Evolutionary conservation across 2,888 invertebrate species (phyloP).

Genomic region (Thymelicus lineola): DNA sequence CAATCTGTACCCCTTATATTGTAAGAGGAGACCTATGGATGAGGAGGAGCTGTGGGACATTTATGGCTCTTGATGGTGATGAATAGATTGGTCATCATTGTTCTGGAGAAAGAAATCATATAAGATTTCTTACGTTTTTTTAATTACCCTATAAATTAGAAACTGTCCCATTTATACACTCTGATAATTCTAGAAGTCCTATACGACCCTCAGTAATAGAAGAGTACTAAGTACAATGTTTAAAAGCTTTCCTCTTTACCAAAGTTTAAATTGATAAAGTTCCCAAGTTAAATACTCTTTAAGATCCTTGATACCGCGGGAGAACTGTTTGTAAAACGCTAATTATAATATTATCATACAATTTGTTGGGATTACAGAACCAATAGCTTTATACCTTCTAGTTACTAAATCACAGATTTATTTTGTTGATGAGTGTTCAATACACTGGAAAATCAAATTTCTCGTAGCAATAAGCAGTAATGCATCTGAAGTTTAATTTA

Average conservation of each 20-base stretch:
- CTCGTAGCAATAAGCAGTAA: too few relatives aligned
- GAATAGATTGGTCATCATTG: too few relatives aligned
- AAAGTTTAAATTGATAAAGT: conserved; percentile 38
- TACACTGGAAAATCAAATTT: too few relatives aligned
- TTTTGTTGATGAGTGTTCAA: too few relatives aligned
- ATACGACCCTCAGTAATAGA: conserved; percentile 18
- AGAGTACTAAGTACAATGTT: conserved; percentile 22
- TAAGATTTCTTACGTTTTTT: too few relatives aligned
- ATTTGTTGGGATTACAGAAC: conserved; percentile 19
- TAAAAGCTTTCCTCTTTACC: conserved; percentile 24
- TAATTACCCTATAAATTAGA: background rate
- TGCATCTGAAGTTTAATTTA: too few relatives aligned
- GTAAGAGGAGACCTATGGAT: too few relatives aligned
- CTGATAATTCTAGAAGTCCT: background rate
- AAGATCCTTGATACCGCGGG: conserved; percentile 14
- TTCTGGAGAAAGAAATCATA: too few relatives aligned
- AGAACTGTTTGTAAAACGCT: conserved; percentile 28
- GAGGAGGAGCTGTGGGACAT: too few relatives aligned
- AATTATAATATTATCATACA: conserved; percentile 27
- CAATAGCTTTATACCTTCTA: background rate
- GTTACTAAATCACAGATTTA: too few relatives aligned
- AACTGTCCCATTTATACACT: background rate
- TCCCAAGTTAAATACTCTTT: conserved; percentile 33
- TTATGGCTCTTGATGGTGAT: too few relatives aligned
- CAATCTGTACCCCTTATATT: too few relatives aligned